Percentiles rank a stretch among this genome's conserved stretches.
These are phyloP conservation scores for Trididemnum nubilum DNA, from an alignment of 23 tunicate genomes.

Conservation along the genomic window DNA sequence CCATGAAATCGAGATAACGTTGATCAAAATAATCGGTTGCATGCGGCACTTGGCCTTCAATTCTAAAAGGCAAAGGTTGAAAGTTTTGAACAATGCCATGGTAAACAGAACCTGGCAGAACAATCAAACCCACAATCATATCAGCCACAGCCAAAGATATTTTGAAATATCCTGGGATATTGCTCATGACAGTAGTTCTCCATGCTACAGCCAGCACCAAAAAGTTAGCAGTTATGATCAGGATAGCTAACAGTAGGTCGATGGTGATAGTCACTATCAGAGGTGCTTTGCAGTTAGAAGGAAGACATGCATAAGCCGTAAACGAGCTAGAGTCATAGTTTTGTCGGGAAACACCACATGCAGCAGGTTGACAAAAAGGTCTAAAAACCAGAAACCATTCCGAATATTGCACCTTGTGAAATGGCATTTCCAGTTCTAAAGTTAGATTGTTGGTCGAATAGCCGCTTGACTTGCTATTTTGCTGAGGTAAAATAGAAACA, in stretches of 20 bases:
- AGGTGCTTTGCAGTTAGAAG: conserved; percentile 43
- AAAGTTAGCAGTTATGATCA: conserved; percentile 50
- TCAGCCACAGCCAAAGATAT: conserved; percentile 88
- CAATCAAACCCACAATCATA: conserved; percentile 76
- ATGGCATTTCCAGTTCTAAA: not conserved
- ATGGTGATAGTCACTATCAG: conserved; percentile 49
- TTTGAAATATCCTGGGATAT: conserved; percentile 93
- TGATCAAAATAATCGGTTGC: conserved; percentile 58
- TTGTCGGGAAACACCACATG: conserved; percentile 51
- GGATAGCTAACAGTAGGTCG: conserved; percentile 54
- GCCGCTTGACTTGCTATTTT: not conserved
- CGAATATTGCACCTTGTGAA: conserved; percentile 26
- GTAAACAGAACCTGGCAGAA: conserved; percentile 75
- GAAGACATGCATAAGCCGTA: conserved; percentile 54
- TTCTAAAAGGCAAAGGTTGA: conserved; percentile 59
- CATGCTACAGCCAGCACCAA: conserved; percentile 76
- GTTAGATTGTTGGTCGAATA: not conserved
- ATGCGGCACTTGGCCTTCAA: conserved; percentile 52
- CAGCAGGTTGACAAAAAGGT: conserved; percentile 67
- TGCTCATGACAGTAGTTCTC: conserved; percentile 67
- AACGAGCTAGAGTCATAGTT: conserved; percentile 19
- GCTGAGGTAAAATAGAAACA: not conserved
- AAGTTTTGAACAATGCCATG: conserved; percentile 38
- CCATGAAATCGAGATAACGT: conserved; percentile 58
- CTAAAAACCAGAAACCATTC: conserved; percentile 64